These are phyloP conservation scores for Eupithecia exiguata DNA, from an alignment of 2,888 invertebrate species.

Conservation along the genomic window DNA sequence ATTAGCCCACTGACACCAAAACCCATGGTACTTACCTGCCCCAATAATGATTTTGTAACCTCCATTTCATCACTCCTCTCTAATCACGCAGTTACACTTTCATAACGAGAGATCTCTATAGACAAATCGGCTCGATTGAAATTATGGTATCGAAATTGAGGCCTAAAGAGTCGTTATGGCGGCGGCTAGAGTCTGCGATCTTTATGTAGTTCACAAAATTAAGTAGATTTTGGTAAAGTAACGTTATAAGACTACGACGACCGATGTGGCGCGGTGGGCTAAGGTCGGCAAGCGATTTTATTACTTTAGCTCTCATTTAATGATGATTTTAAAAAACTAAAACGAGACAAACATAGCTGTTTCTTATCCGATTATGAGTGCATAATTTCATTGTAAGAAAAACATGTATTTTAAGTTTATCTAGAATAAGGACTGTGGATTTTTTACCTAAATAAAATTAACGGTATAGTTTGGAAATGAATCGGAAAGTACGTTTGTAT, in stretches of 20 bases:
- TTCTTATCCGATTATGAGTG: too few relatives aligned
- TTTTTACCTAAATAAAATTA: too few relatives aligned
- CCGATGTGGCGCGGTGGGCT: too few relatives aligned
- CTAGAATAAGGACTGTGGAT: too few relatives aligned
- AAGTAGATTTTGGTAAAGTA: background rate
- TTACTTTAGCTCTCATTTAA: too few relatives aligned
- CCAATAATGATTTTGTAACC: slow-evolving; percentile 9
- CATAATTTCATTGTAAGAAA: too few relatives aligned
- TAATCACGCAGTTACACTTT: background rate
- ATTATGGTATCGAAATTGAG: background rate
- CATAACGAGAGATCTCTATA: background rate
- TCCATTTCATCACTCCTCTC: background rate
- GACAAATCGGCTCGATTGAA: background rate
- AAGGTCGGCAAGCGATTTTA: too few relatives aligned
- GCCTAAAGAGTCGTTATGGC: background rate
- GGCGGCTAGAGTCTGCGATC: background rate
- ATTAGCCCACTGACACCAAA: slow-evolving; percentile 7
- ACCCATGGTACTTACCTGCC: background rate
- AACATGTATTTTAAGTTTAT: too few relatives aligned
- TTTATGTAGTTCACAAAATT: background rate
- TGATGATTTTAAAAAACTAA: too few relatives aligned
- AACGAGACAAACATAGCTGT: too few relatives aligned
- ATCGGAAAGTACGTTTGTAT: too few relatives aligned
- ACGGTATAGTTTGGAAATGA: too few relatives aligned
- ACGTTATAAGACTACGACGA: background rate